Percentiles rank a stretch among this genome's conserved stretches.
These are phyloP conservation scores for Neomorphus geoffroyi DNA, from an alignment of 2,797 vertebrate species.

Conservation along the genomic window DNA sequence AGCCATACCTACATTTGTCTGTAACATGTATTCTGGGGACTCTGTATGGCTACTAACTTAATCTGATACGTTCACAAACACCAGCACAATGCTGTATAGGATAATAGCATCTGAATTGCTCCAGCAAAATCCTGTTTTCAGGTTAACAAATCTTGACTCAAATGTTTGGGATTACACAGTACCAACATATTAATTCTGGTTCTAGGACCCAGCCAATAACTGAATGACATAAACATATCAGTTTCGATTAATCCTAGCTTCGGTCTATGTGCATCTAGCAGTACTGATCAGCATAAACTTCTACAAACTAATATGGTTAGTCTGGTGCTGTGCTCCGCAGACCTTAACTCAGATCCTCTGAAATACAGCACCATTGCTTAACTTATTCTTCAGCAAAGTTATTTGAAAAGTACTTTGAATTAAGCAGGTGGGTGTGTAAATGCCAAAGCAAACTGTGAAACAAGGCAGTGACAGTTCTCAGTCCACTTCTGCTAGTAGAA, in stretches of 20 bases:
- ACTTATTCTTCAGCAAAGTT: not conserved
- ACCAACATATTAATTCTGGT: not conserved
- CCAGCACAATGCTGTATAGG: not conserved
- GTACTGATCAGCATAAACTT: not conserved
- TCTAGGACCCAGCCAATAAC: not conserved
- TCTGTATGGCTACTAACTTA: not conserved
- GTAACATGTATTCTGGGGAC: rapidly evolving
- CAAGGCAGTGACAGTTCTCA: not conserved
- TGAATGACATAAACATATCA: not conserved
- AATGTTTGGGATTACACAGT: not conserved
- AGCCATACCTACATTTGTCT: not conserved
- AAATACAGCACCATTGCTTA: not conserved
- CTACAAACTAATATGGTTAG: not conserved
- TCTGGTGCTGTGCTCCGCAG: not conserved
- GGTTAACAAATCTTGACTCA: not conserved
- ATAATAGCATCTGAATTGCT: not conserved
- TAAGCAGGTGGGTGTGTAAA: not conserved
- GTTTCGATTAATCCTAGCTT: not conserved
- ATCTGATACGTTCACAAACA: not conserved
- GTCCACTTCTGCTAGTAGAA: not conserved
- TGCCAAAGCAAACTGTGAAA: not conserved
- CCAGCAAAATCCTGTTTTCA: not conserved
- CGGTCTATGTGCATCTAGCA: not conserved
- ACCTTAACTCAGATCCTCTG: not conserved
- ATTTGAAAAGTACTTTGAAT: not conserved